Percentiles rank a stretch among this genome's conserved stretches.
These are phyloP conservation scores for Trachemys scripta DNA, from an alignment of 2,113 vertebrate species.

Conservation along the genomic window DNA sequence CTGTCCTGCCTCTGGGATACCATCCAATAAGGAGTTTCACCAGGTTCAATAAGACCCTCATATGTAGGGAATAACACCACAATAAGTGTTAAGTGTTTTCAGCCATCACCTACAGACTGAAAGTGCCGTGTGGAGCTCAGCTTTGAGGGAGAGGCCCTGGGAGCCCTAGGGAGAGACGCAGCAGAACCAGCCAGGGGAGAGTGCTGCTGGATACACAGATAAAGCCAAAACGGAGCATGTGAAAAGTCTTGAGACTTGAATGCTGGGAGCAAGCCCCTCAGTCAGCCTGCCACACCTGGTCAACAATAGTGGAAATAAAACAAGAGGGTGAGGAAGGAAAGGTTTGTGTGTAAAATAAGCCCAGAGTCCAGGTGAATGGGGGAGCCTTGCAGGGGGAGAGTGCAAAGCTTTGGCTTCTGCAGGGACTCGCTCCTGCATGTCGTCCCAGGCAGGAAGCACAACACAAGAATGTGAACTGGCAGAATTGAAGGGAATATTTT, in stretches of 20 bases:
- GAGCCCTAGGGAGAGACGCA: background rate
- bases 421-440: background rate
- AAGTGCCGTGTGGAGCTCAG: background rate
- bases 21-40: background rate
- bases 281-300: background rate
- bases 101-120: background rate
- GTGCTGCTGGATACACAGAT: background rate
- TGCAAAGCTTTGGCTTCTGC: background rate
- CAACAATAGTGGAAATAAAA: background rate
- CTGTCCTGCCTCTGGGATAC: background rate
- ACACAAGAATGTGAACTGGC: background rate
- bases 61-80: background rate
- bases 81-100: background rate
- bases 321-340: constrained; percentile 34
- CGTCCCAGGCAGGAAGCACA: background rate
- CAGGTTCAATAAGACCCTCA: fast-evolving
- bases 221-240: background rate
- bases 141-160: background rate
- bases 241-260: background rate
- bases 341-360: background rate
- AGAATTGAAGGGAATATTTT: background rate
- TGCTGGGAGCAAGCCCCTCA: background rate
- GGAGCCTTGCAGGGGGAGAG: background rate
- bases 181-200: background rate
- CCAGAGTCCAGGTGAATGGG: background rate